phyloP scores from a whole-genome alignment of 2,888 invertebrate genomes.

The Pachliopta kotzebuea region DNA sequence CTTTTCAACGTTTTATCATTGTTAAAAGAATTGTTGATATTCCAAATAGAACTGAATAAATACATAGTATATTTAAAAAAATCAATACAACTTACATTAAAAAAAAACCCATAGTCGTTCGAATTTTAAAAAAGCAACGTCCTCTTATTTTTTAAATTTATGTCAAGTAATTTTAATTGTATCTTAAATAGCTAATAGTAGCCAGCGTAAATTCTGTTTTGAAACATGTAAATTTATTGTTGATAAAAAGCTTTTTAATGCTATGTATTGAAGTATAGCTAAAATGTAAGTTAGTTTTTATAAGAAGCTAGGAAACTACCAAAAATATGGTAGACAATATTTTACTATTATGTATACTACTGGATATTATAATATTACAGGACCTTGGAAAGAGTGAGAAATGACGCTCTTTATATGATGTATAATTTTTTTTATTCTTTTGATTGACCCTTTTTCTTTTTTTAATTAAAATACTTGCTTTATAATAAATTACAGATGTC shows the following conservation, averaged over 20 bases:
- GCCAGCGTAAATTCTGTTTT: neutral
- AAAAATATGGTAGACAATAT: constrained; percentile 61
- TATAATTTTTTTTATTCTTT: constrained; percentile 14
- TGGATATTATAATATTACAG: constrained; percentile 53
- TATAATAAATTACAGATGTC: neutral
- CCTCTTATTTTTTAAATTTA: neutral
- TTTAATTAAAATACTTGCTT: neutral
- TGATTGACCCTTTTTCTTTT: neutral
- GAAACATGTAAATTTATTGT: neutral
- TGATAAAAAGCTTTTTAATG: neutral
- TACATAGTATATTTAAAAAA: neutral
- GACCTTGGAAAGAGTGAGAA: constrained; percentile 36
- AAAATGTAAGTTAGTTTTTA: constrained; percentile 30
- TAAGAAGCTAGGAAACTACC: constrained; percentile 66
- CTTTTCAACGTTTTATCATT: neutral
- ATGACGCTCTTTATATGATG: constrained; percentile 21
- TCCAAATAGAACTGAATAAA: neutral
- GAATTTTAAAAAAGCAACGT: neutral
- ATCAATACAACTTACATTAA: neutral
- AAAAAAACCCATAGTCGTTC: neutral
- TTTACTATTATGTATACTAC: constrained; percentile 52
- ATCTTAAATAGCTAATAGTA: neutral
- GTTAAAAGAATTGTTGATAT: neutral
- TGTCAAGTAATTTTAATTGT: neutral
- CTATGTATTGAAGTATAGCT: constrained; percentile 12